Conservation (phyloP, 2,888 invertebrate genomes). For the Ferdinandea cuprea region DNA sequence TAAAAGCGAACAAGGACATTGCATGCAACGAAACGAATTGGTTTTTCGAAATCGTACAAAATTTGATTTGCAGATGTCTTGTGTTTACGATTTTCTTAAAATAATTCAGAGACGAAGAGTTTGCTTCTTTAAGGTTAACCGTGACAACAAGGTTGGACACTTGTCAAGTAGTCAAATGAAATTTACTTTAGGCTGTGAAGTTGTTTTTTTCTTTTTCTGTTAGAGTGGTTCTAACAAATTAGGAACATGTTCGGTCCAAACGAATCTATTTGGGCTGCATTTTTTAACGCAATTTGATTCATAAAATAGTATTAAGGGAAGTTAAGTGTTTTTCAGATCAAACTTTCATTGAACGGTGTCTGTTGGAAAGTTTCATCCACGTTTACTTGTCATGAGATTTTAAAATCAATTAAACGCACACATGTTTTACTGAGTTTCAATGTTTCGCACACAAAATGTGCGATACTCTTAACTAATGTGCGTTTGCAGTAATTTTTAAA, state of each 20-base stretch:
- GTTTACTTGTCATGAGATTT: no score
- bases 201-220: neutral
- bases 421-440: no score
- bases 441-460: neutral
- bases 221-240: no score
- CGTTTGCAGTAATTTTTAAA: no score
- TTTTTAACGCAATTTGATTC: no score
- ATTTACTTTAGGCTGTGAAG: neutral
- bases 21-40: conserved; percentile 59
- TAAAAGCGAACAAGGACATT: conserved; percentile 66
- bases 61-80: conserved; percentile 63
- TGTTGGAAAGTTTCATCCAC: no score
- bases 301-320: no score
- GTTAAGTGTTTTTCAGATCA: no score
- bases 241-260: no score
- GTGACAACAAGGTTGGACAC: neutral
- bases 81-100: conserved; percentile 46
- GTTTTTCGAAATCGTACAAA: conserved; percentile 36
- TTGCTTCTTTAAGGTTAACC: conserved; percentile 7
- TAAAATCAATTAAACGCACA: no score
- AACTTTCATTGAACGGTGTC: no score
- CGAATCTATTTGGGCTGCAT: no score
- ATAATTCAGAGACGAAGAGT: conserved; percentile 32
- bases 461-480: neutral
- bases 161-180: conserved; percentile 1